Percentiles rank a stretch among this genome's conserved stretches.
Evolutionary conservation across 2,797 vertebrate genomes (phyloP).

Genomic region (Oreortyx pictus): DNA sequence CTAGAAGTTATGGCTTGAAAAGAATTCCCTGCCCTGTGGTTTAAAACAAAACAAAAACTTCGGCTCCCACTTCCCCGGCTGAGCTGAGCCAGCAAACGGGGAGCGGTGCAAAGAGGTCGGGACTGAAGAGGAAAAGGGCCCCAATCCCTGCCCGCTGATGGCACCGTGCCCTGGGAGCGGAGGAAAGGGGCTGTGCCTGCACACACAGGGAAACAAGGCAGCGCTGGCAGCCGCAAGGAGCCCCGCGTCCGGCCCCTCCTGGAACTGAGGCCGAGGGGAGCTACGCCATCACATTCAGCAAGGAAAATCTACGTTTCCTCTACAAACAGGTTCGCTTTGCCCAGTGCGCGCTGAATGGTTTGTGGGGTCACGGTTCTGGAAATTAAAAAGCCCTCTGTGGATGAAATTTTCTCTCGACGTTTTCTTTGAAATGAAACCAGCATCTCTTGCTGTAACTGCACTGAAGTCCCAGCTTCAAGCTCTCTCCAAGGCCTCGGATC

Average conservation of each 20-base stretch:
- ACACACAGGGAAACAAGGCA: background rate
- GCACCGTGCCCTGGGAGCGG: too few species aligned
- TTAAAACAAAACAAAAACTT: constrained; percentile 15
- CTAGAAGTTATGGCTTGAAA: constrained; percentile 39
- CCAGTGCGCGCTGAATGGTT: background rate
- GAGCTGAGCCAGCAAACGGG: background rate
- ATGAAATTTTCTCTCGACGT: background rate
- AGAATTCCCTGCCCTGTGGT: constrained; percentile 36
- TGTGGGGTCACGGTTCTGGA: background rate
- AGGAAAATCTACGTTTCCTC: background rate
- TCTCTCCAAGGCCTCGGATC: constrained; percentile 27
- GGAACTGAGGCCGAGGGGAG: background rate
- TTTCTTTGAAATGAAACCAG: background rate
- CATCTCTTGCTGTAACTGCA: background rate
- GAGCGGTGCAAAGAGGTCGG: constrained; percentile 49
- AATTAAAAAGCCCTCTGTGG: background rate
- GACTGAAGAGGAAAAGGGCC: constrained; percentile 66
- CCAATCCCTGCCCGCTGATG: background rate
- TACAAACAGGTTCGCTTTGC: background rate
- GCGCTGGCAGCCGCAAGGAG: background rate
- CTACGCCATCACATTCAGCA: background rate
- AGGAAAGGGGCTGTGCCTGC: background rate
- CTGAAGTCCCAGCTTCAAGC: background rate
- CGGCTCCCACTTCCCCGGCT: background rate
- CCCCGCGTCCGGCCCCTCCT: background rate